Evolutionary conservation across 2,113 vertebrate species (phyloP).

Genomic region (Leucoraja erinaceus): DNA sequence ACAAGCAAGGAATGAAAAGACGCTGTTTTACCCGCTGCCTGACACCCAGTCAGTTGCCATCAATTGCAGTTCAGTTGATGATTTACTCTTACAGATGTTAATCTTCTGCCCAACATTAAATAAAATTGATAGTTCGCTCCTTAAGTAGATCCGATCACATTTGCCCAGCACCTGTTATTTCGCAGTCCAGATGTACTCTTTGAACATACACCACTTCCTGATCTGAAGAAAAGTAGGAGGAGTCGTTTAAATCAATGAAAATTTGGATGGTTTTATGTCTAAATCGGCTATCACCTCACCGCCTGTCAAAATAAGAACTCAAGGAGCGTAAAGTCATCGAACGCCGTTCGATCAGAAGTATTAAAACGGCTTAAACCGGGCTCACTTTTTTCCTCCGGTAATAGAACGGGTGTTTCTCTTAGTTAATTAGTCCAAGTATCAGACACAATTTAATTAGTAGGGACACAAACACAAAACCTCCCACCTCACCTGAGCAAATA

Average conservation of each 20-base stretch:
- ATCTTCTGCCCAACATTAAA: not conserved
- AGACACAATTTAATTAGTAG: constrained; percentile 19
- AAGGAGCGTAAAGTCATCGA: not conserved
- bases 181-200: constrained; percentile 17
- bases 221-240: constrained; percentile 33
- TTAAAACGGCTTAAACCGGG: not conserved
- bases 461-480: not conserved
- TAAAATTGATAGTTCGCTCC: constrained; percentile 11
- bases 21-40: not conserved
- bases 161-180: not conserved
- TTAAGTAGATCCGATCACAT: constrained; percentile 6
- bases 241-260: constrained; percentile 34
- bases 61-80: constrained; percentile 19
- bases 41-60: constrained; percentile 11
- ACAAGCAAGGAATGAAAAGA: not conserved
- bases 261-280: constrained; percentile 17
- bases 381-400: not conserved
- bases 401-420: not conserved
- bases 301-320: not conserved
- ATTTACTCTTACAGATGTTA: constrained; percentile 12
- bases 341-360: not conserved
- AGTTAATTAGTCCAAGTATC: constrained; percentile 23
- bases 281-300: not conserved
- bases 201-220: constrained; percentile 8
- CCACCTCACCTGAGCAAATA: constrained; percentile 32